These are phyloP conservation scores for Saiga tatarica DNA, from an alignment of 2,113 vertebrate genomes.

Conservation along the genomic window DNA sequence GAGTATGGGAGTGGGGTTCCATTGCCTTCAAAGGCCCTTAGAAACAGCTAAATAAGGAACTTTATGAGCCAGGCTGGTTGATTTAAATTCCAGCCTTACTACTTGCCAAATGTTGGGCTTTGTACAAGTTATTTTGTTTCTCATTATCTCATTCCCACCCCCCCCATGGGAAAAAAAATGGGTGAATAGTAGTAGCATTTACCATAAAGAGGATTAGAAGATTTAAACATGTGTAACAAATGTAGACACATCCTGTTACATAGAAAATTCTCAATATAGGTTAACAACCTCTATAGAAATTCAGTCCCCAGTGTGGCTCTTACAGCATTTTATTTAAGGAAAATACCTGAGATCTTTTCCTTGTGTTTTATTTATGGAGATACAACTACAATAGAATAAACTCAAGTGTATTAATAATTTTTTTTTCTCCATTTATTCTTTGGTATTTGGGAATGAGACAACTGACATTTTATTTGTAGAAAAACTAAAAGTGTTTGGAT, in stretches of 20 bases:
- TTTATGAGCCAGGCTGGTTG: not conserved
- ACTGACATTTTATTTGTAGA: not conserved
- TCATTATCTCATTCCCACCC: not conserved
- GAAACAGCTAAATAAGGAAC: not conserved
- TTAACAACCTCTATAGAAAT: not conserved
- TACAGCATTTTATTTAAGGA: not conserved
- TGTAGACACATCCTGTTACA: fast-evolving
- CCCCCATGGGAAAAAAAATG: not conserved
- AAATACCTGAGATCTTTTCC: not conserved
- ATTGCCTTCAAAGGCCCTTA: not conserved
- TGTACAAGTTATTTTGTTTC: not conserved
- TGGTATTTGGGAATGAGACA: not conserved
- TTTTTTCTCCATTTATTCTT: not conserved
- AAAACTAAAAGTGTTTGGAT: not conserved
- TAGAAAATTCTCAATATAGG: not conserved
- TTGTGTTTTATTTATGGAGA: not conserved
- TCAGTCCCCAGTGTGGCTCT: not conserved
- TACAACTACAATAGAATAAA: not conserved
- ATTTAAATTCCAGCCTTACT: not conserved
- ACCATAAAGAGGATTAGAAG: not conserved
- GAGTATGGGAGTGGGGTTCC: too few relatives aligned
- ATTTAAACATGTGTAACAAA: not conserved
- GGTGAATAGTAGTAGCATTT: not conserved
- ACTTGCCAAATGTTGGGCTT: not conserved
- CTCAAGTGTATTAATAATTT: not conserved